phyloP scores from a whole-genome alignment of 2,888 invertebrate genomes.

The Busseola fusca region DNA sequence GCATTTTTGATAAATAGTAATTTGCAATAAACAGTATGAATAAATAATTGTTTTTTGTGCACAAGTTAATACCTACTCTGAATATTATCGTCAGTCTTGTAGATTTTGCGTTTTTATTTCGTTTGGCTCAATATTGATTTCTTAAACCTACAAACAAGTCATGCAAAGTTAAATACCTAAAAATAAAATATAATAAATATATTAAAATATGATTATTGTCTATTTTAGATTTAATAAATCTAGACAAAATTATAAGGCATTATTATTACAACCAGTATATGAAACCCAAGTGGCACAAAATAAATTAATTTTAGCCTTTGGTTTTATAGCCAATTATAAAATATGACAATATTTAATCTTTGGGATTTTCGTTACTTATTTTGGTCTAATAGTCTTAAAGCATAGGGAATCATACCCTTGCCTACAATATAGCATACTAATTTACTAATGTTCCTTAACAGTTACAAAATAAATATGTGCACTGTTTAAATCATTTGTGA shows the following conservation, averaged over 20 bases:
- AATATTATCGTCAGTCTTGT: slow-evolving; percentile 89
- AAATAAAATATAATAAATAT: slow-evolving; percentile 85
- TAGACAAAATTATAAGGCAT: slow-evolving; percentile 77
- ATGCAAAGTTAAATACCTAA: slow-evolving; percentile 84
- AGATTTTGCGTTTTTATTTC: slow-evolving; percentile 85
- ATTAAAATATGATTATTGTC: slow-evolving; percentile 74
- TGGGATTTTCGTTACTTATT: slow-evolving; percentile 68
- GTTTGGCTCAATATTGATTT: slow-evolving; percentile 85
- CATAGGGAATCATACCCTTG: slow-evolving; percentile 47
- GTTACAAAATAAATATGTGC: slow-evolving; percentile 67
- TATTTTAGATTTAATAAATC: slow-evolving; percentile 65
- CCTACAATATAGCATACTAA: slow-evolving; percentile 53
- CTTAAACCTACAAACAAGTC: slow-evolving; percentile 84
- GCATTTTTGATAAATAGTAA: slow-evolving; percentile 82
- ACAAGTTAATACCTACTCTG: slow-evolving; percentile 86
- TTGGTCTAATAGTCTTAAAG: slow-evolving; percentile 62
- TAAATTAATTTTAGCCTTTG: slow-evolving; percentile 78
- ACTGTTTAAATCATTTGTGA: slow-evolving; percentile 71
- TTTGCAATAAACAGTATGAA: slow-evolving; percentile 73
- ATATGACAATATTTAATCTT: slow-evolving; percentile 67
- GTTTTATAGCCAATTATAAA: slow-evolving; percentile 82
- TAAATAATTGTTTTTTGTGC: slow-evolving; percentile 81
- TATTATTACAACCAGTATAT: slow-evolving; percentile 79
- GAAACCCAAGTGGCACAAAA: slow-evolving; percentile 83
- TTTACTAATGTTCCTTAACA: slow-evolving; percentile 54